A percentile compares a stretch with the other conserved stretches of the same genome.
Evolutionary conservation across 2,113 vertebrate genomes (phyloP).

Genomic region (Cyprinodon tularosa): DNA sequence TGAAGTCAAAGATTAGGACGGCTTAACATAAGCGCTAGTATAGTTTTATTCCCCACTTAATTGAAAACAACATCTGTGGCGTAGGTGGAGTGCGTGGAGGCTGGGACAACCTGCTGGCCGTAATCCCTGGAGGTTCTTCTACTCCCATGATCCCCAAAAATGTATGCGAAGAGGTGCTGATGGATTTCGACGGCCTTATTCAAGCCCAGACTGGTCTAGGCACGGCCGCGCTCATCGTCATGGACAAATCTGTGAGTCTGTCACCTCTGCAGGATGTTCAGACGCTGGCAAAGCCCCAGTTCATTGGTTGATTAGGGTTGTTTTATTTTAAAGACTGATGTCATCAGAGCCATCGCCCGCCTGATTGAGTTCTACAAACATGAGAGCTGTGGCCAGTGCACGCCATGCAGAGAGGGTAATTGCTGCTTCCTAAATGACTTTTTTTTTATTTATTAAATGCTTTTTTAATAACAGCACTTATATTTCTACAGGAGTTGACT

Average conservation of each 20-base stretch:
- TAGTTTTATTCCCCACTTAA: conserved; percentile 14
- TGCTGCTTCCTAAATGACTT: neutral
- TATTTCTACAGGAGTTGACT: conserved; percentile 88
- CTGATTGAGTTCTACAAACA: conserved; percentile 98
- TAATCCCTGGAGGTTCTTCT: conserved; percentile 95
- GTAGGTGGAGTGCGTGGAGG: conserved; percentile 92
- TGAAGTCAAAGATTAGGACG: conserved; percentile 33
- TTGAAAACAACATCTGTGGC: conserved; percentile 35
- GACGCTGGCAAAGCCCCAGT: neutral
- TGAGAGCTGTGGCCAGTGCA: conserved; percentile 97
- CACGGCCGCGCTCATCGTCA: conserved; percentile 92
- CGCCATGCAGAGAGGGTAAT: conserved; percentile 94
- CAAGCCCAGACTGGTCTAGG: conserved; percentile 92
- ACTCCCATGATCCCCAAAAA: conserved; percentile 92
- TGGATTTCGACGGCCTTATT: conserved; percentile 95
- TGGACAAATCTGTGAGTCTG: conserved; percentile 91
- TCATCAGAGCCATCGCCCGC: conserved; percentile 91
- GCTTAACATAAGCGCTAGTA: conserved; percentile 30
- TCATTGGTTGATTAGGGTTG: neutral
- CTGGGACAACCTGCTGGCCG: conserved; percentile 94
- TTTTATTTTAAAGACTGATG: conserved; percentile 80
- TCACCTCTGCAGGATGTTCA: neutral
- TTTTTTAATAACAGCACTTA: neutral
- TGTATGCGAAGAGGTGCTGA: conserved; percentile 90
- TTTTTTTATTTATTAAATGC: neutral